These are phyloP conservation scores for Lerema accius DNA, from an alignment of 1,140 invertebrate species.

Conservation along the genomic window DNA sequence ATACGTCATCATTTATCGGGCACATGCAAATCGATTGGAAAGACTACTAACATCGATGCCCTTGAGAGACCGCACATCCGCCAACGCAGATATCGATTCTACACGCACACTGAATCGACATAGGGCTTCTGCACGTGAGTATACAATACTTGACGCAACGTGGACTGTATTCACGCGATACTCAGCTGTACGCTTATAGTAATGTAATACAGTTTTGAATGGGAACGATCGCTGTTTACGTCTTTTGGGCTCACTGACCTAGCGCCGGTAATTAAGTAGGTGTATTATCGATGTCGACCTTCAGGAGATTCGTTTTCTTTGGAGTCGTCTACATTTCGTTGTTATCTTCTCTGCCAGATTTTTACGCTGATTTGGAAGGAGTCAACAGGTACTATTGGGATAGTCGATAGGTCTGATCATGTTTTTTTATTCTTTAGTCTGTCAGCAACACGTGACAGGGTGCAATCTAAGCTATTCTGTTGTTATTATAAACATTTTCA, in stretches of 20 bases:
- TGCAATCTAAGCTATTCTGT: too few species aligned
- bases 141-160: constrained; percentile 45
- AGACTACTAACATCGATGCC: constrained; percentile 47
- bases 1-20: constrained; percentile 4
- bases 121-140: constrained; percentile 63
- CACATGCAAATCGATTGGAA: constrained; percentile 38
- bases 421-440: too few species aligned
- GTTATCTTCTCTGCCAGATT: constrained; percentile 12
- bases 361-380: neutral
- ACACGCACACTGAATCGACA: constrained; percentile 62
- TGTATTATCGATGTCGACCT: constrained; percentile 56
- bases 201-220: constrained; percentile 35
- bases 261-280: constrained; percentile 64
- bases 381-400: too few species aligned
- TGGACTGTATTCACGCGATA: constrained; percentile 27
- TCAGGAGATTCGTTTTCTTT: constrained; percentile 54
- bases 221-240: constrained; percentile 27
- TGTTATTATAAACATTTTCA: too few species aligned
- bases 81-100: constrained; percentile 74
- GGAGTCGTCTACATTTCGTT: constrained; percentile 17
- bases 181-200: constrained; percentile 35
- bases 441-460: too few species aligned
- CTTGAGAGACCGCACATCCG: constrained; percentile 64
- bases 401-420: too few species aligned
- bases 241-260: constrained; percentile 40